Evolutionary conservation across 2,113 vertebrate species (phyloP).

Genomic region (Nasalis larvatus): DNA sequence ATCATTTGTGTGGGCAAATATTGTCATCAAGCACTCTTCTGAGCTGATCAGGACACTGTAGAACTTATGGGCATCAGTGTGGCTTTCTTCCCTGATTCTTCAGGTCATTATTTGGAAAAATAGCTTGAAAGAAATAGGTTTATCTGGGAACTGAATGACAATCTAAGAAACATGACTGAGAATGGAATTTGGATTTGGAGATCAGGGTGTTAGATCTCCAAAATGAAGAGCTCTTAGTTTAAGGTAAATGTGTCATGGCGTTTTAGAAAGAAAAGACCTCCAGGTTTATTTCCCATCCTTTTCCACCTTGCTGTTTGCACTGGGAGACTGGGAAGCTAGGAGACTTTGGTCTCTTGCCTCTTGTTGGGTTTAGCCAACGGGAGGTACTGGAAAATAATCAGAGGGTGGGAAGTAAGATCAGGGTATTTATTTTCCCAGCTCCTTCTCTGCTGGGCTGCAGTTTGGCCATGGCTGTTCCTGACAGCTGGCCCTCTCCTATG

Average conservation of each 20-base stretch:
- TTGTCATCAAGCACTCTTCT: background rate
- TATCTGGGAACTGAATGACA: background rate
- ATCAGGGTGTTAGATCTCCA: background rate
- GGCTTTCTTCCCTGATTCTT: background rate
- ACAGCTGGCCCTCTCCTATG: background rate
- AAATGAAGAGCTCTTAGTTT: slow-evolving; percentile 2
- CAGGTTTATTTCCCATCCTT: background rate
- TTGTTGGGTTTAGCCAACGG: background rate
- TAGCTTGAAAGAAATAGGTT: background rate
- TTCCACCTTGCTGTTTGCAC: background rate
- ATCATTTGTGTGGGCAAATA: slow-evolving; percentile 21
- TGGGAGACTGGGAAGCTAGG: background rate
- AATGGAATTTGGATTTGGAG: slow-evolving; percentile 38
- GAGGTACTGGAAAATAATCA: background rate
- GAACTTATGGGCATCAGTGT: background rate
- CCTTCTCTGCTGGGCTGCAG: background rate
- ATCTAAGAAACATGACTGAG: background rate
- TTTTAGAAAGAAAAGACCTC: background rate
- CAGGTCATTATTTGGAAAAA: slow-evolving; percentile 22
- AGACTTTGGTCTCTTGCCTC: background rate
- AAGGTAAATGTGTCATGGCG: background rate
- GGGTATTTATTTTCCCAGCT: background rate
- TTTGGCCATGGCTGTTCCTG: background rate
- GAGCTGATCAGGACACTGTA: background rate
- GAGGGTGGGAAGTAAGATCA: background rate